Evolutionary conservation across 2,797 vertebrate genomes (phyloP), one percentile per base, ranked within the genome.

Genomic region (Sebastes melanostomus): DNA sequence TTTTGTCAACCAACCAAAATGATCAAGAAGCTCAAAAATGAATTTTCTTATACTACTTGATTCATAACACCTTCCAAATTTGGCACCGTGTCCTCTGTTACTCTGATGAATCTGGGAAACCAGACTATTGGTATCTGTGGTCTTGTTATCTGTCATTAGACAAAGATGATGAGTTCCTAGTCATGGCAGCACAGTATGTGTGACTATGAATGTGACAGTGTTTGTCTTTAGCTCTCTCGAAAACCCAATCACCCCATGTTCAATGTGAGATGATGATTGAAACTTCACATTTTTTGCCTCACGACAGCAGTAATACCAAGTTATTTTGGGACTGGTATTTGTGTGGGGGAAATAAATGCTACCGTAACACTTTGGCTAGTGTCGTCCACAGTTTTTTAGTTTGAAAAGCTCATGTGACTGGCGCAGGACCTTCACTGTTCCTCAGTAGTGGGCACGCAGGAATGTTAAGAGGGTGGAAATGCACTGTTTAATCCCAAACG

Each of bases 401-500:
- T n/a, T 32, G 4, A 75, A 59, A 84, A 30, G 46, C 58, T 80
- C 81, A 82, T 76, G 83, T 78, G 88, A 82, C 83, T 13, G 70
- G 8, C 1, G 22, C 38, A 16, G 68, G 46, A 46, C 59, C 59
- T 52, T 46, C 4, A 4, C 27, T 20, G 80, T 66, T 78, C 20
- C 69, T 86, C 87, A 32, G 73, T 66, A 63, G 84, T 73, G 82
- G 87, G 73, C 88, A 72, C 0, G 12, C 30, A 84, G 92, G 94
- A 94, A 94, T 93, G 91, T 91, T 94, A 92, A 93, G 92, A 90
- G 84, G 84, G 69, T 90, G 83, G 81, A 86, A 88, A 90, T 46
- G 62, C 66, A 63, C 46, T 2, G 77, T 86, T 87, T 90, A 93
- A 91, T 92, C 89, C 82, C 75, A 80, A 80, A 84, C 77, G 69